Evolutionary conservation across 2,888 invertebrate species (phyloP), one percentile per base, ranked within the genome.

Genomic region (Petrolisthes cinctipes): DNA sequence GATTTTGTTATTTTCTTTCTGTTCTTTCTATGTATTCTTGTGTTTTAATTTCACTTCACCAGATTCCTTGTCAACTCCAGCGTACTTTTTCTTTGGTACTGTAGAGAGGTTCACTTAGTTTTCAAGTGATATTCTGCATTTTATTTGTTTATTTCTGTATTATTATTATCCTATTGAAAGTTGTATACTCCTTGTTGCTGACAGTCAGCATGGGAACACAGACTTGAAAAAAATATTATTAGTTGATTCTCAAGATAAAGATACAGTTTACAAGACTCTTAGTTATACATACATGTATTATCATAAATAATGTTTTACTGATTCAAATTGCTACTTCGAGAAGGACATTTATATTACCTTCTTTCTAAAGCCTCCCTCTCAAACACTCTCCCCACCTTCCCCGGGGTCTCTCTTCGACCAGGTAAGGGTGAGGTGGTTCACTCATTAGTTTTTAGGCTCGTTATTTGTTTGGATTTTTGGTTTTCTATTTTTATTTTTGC

Each of bases 161-260:
- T 83, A 56, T n/a, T n/a, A 68, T 57, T 82, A 80, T 87, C 61
- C 53, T 68, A 51, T 53, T 17, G 76, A 51, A 82, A 71, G 73
- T 79, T 23, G 56, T 23, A 66, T 66, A 81, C 14, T 71, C 14
- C 20, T 71, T 83, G 80, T 87, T 87, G 79, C 83, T 88, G 85
- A 88, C 88, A 88, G 85, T 88, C 88, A 88, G 88, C 88, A 88
- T 85, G 85, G 83, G 87, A 87, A 83, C 82, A 80, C 54, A 56
- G 37, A 6, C 71, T 71, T n/a, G 23, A 71, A n/a, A n/a, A 23
- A 71, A 71, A 71, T 17, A n/a, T 23, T 71, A 23, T 23, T 71
- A 71, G 37, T 37, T 37, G 37, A 37, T 37, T 37, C 37, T 37
- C 78, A 54, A 20, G 9, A 56, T 54, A 7, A 54, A 66, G 1